Evolutionary conservation across 2,113 vertebrate genomes (phyloP).

Genomic region (Calonectris borealis): DNA sequence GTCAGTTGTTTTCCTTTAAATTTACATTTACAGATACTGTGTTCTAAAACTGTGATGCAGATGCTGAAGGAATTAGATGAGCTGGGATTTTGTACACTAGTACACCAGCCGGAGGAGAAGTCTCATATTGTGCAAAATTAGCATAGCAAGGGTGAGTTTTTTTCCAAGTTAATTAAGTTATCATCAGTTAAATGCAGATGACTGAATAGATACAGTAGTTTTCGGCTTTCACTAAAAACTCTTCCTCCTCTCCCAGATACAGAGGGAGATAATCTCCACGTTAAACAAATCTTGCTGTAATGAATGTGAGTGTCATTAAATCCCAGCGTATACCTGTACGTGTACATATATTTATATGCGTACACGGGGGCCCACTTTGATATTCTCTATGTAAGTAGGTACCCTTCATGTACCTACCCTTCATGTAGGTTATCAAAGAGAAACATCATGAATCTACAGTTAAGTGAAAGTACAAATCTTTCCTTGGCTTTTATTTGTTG

Average conservation of each 20-base stretch:
- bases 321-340: not conserved
- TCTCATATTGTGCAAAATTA: not conserved
- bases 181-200: not conserved
- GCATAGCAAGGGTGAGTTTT: not conserved
- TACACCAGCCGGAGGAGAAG: not conserved
- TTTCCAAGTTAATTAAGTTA: slow-evolving; percentile 8
- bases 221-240: not conserved
- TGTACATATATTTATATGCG: fast-evolving
- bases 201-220: not conserved
- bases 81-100: not conserved
- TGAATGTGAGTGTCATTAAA: not conserved
- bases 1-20: not conserved
- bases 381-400: not conserved
- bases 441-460: not conserved
- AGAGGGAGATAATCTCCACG: not conserved
- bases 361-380: fast-evolving
- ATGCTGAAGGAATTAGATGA: not conserved
- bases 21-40: not conserved
- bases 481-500: not conserved
- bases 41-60: not conserved
- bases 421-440: not conserved
- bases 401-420: no score
- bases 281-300: not conserved
- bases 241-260: not conserved
- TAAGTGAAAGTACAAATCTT: fast-evolving